These are phyloP conservation scores for Scyliorhinus canicula DNA, from an alignment of 2,797 vertebrate species.

Conservation along the genomic window DNA sequence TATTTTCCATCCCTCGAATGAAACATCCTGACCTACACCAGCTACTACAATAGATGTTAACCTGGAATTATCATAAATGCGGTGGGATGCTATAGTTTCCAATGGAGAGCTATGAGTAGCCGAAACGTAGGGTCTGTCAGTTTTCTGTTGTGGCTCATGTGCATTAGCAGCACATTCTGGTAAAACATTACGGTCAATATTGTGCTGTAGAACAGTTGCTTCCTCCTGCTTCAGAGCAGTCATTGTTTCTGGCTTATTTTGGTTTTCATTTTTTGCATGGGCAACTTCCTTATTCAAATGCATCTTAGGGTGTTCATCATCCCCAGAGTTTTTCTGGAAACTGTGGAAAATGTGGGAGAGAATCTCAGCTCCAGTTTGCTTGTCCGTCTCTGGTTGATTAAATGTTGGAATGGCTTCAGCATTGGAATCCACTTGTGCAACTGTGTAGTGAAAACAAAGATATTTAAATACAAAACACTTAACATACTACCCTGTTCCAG, in stretches of 20 bases:
- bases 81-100: neutral
- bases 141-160: neutral
- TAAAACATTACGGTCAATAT: neutral
- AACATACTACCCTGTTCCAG: neutral
- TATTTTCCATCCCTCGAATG: neutral
- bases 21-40: neutral
- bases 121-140: neutral
- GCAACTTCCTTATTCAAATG: neutral
- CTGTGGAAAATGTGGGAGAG: neutral
- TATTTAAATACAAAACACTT: neutral
- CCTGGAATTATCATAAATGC: neutral
- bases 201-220: neutral
- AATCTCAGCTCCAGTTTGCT: neutral
- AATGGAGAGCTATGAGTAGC: neutral
- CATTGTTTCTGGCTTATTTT: neutral
- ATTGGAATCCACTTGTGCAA: neutral
- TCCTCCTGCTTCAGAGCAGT: neutral
- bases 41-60: neutral
- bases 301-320: conserved; percentile 1
- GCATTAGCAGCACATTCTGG: neutral
- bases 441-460: conserved; percentile 18
- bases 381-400: neutral
- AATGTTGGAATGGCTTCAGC: neutral
- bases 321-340: conserved; percentile 8
- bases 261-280: neutral